Evolutionary conservation across 2,888 invertebrate genomes (phyloP), one percentile per base, ranked within the genome.

Genomic region (Hyles lineata): DNA sequence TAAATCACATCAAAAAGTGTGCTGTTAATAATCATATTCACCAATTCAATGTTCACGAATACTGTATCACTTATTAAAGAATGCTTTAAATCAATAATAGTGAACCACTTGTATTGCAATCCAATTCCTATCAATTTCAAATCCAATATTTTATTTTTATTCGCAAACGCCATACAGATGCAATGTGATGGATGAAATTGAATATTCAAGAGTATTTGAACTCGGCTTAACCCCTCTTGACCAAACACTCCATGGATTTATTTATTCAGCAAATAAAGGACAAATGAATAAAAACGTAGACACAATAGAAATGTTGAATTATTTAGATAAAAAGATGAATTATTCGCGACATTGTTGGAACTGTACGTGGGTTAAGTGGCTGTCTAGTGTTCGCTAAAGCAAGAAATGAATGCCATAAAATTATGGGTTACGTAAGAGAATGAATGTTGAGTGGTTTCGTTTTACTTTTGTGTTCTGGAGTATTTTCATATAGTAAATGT

Each of bases 131-230:
- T 55, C 17, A 19, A 55, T 55, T n/a, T 19, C 55, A n/a, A 55
- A 17, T 55, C 43, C 43, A 43, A 43, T 43, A 43, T 43, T 73
- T 61, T 32, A 78, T 76, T 73, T 79, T 61, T 73, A 43, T 43
- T 11, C 29, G 50, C 50, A 70, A 76, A 74, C 71, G 63, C 73
- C 70, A 76, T 72, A 74, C 75, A 74, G 76, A 75, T 79, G 76
- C 82, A 77, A 71, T 63, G 61, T 79, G 78, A 78, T 79, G 78
- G 80, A 84, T 77, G 74, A 77, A 78, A 73, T 73, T 50, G 75
- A 77, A 76, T 77, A 81, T 80, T 78, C 76, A 77, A 73, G 72
- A 75, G 77, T 50, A 72, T 74, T 74, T 74, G 76, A 70, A 67
- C 50, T 23, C 50, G 17, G 43, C 35, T 62, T 35, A 63, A 63